These are phyloP conservation scores for Macropodus opercularis DNA, from an alignment of 2,797 vertebrate species.

Conservation along the genomic window DNA sequence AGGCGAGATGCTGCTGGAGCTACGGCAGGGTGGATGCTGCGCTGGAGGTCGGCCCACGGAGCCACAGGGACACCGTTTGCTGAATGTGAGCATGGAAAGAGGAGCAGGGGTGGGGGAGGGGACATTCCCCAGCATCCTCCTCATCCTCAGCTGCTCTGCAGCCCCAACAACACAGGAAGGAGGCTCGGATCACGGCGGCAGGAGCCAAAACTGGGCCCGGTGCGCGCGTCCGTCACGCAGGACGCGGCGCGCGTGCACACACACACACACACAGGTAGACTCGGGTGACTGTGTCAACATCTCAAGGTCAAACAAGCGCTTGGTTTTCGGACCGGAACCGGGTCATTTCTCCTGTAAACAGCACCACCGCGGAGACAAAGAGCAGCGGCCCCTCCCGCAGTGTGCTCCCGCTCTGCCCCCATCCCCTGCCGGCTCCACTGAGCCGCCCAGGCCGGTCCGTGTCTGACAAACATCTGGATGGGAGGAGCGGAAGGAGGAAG, in stretches of 20 bases:
- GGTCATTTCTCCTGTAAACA: no score
- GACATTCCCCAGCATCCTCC: constrained; percentile 47
- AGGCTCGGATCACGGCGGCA: constrained; percentile 41
- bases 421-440: constrained; percentile 51
- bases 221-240: constrained; percentile 58
- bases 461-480: constrained; percentile 77
- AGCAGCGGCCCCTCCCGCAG: constrained; percentile 53
- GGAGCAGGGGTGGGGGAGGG: neutral
- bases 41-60: constrained; percentile 20
- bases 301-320: constrained; percentile 77
- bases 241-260: constrained; percentile 50
- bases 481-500: constrained; percentile 61
- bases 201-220: constrained; percentile 30
- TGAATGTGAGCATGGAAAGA: constrained; percentile 11
- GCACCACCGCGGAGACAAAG: constrained; percentile 60
- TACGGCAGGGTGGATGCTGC: constrained; percentile 36
- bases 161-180: constrained; percentile 39
- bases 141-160: constrained; percentile 52
- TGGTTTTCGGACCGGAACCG: constrained; percentile 32
- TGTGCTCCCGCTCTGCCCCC: constrained; percentile 54
- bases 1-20: constrained; percentile 45
- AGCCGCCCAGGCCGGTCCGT: constrained; percentile 57
- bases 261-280: constrained; percentile 41
- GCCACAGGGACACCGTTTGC: constrained; percentile 18
- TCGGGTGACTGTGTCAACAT: constrained; percentile 58